Conservation (phyloP, 2,797 vertebrate species). For the Argyrosomus regius region DNA sequence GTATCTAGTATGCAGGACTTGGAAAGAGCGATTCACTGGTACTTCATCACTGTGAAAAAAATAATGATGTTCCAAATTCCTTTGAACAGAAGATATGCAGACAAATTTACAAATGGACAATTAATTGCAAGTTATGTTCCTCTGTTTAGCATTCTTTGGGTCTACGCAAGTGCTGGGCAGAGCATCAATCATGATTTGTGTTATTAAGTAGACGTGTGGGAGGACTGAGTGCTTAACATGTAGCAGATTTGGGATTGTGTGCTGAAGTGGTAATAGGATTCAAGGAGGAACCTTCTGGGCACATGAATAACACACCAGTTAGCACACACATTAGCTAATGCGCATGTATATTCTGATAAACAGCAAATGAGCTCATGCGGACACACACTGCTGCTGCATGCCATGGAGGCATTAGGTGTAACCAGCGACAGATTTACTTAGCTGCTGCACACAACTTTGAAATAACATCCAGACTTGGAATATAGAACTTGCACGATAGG, state of each 20-base stretch:
- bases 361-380: slow-evolving; percentile 40
- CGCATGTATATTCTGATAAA: slow-evolving; percentile 45
- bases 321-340: slow-evolving; percentile 40
- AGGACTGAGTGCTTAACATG: slow-evolving; percentile 54
- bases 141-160: slow-evolving; percentile 61
- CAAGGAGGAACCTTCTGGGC: slow-evolving; percentile 31
- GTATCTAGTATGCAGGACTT: slow-evolving; percentile 40
- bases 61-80: slow-evolving; percentile 46
- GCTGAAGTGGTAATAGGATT: slow-evolving; percentile 51
- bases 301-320: slow-evolving; percentile 28
- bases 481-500: slow-evolving; percentile 30
- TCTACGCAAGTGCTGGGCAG: slow-evolving; percentile 41
- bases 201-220: slow-evolving; percentile 61
- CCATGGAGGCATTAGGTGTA: slow-evolving; percentile 42
- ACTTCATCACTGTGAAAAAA: slow-evolving; percentile 51
- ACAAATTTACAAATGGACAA: slow-evolving; percentile 59
- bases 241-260: slow-evolving; percentile 56
- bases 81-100: slow-evolving; percentile 52
- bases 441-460: slow-evolving; percentile 23
- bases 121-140: slow-evolving; percentile 55
- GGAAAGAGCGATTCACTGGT: slow-evolving; percentile 36
- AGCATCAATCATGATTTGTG: slow-evolving; percentile 67
- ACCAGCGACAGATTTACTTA: slow-evolving; percentile 37
- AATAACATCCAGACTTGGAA: slow-evolving; percentile 41
- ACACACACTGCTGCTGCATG: slow-evolving; percentile 30